phyloP scores from a whole-genome alignment of 1,140 invertebrate species.

The Drosophila setifemur region DNA sequence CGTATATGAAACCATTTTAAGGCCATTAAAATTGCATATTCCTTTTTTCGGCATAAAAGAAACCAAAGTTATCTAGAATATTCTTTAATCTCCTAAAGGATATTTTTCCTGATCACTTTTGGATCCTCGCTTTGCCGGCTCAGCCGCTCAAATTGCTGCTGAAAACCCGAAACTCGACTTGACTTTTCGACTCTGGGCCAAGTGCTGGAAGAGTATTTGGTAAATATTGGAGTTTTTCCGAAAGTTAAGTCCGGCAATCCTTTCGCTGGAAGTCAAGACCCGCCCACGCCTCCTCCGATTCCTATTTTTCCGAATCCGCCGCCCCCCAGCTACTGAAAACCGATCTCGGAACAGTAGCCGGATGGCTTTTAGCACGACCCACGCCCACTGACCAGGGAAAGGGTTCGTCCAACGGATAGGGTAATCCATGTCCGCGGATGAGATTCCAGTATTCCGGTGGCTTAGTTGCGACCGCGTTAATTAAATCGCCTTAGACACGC shows the following conservation, averaged over 20 bases:
- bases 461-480: constrained; percentile 77
- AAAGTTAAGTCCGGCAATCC: constrained; percentile 53
- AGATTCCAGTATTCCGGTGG: constrained; percentile 16
- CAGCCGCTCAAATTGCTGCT: constrained; percentile 29
- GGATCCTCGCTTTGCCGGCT: constrained; percentile 37
- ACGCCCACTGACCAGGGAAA: constrained; percentile 53
- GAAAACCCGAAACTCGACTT: constrained; percentile 34
- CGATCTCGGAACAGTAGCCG: constrained; percentile 58
- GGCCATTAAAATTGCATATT: too few relatives aligned
- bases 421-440: constrained; percentile 21
- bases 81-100: not conserved
- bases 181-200: constrained; percentile 63
- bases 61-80: too few relatives aligned
- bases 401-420: constrained; percentile 45
- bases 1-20: too few relatives aligned
- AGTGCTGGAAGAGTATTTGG: constrained; percentile 54
- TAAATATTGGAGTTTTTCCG: constrained; percentile 73
- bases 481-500: constrained; percentile 81
- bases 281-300: constrained; percentile 11
- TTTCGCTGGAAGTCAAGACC: constrained; percentile 53
- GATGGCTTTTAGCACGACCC: constrained; percentile 52
- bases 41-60: too few relatives aligned
- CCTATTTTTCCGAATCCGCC: not conserved
- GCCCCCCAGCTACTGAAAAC: constrained; percentile 27
- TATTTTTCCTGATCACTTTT: constrained; percentile 6